Percentiles rank a stretch among this genome's conserved stretches.
Evolutionary conservation across 2,113 vertebrate genomes (phyloP).

Genomic region (Scatophagus argus): DNA sequence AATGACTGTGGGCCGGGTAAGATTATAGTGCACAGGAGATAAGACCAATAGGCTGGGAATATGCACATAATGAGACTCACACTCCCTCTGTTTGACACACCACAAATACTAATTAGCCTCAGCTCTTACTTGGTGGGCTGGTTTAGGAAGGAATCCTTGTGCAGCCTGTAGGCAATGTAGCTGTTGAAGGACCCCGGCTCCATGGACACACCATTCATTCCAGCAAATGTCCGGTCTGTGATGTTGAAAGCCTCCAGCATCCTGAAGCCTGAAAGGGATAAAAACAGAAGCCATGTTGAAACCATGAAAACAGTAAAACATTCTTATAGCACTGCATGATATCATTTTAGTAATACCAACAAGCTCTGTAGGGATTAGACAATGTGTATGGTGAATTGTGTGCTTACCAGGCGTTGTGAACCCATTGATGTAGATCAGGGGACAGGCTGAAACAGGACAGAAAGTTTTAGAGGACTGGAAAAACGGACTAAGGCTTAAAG

Average conservation of each 20-base stretch:
- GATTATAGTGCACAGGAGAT: conserved; percentile 51
- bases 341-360: not conserved
- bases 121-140: conserved; percentile 92
- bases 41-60: conserved; percentile 35
- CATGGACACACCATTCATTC: conserved; percentile 94
- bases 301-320: not conserved
- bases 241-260: conserved; percentile 98
- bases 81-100: conserved; percentile 20
- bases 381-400: conserved; percentile 13
- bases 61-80: conserved; percentile 16
- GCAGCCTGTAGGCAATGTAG: conserved; percentile 91
- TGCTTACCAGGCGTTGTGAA: conserved; percentile 96
- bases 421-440: conserved; percentile 97
- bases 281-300: conserved; percentile 17
- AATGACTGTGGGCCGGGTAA: conserved; percentile 52
- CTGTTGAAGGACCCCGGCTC: conserved; percentile 97
- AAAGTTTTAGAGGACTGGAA: conserved; percentile 26
- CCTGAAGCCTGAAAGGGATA: conserved; percentile 89
- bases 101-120: conserved; percentile 5
- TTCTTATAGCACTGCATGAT: not conserved
- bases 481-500: conserved; percentile 32
- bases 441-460: conserved; percentile 89
- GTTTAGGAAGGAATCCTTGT: conserved; percentile 93
- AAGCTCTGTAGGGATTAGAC: conserved; percentile 16
- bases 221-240: conserved; percentile 93